phyloP scores from a whole-genome alignment of 2,113 vertebrate species.

The Oryzias melastigma region DNA sequence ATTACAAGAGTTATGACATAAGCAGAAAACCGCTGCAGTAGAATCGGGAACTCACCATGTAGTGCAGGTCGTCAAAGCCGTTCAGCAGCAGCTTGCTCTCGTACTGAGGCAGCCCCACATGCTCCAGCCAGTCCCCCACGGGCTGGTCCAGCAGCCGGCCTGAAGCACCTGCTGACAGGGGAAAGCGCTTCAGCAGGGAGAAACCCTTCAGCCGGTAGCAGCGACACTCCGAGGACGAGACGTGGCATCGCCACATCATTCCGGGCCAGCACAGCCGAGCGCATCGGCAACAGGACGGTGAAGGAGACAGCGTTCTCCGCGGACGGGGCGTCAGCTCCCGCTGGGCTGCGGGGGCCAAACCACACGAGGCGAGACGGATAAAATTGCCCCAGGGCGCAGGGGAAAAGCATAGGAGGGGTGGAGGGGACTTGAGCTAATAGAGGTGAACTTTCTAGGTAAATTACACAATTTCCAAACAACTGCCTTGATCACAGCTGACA shows the following conservation, averaged over 20 bases:
- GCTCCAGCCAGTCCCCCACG: slow-evolving; percentile 96
- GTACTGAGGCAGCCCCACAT: slow-evolving; percentile 91
- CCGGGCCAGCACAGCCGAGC: slow-evolving; percentile 79
- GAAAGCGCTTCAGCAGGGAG: slow-evolving; percentile 92
- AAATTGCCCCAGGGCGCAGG: slow-evolving; percentile 21
- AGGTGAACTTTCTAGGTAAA: too few relatives aligned
- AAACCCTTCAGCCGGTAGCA: slow-evolving; percentile 93
- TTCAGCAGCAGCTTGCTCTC: slow-evolving; percentile 97
- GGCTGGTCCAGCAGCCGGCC: slow-evolving; percentile 87
- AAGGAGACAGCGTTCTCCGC: slow-evolving; percentile 62
- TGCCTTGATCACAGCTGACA: too few relatives aligned
- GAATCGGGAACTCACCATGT: slow-evolving; percentile 83
- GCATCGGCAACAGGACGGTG: slow-evolving; percentile 65
- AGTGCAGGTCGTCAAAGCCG: slow-evolving; percentile 95
- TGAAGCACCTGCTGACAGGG: slow-evolving; percentile 86
- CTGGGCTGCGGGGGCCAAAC: slow-evolving; percentile 54
- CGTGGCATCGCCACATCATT: slow-evolving; percentile 96
- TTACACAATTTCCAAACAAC: too few relatives aligned
- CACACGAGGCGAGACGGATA: slow-evolving; percentile 19
- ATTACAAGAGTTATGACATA: not conserved
- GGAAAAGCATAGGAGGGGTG: not conserved
- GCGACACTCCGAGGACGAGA: slow-evolving; percentile 94
- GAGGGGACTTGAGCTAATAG: not conserved
- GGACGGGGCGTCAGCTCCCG: slow-evolving; percentile 58
- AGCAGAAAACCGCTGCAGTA: not conserved